A percentile compares a stretch with the other conserved stretches of the same genome.
Conservation (phyloP, 2,888 invertebrate species). For the Heliconius sara region DNA sequence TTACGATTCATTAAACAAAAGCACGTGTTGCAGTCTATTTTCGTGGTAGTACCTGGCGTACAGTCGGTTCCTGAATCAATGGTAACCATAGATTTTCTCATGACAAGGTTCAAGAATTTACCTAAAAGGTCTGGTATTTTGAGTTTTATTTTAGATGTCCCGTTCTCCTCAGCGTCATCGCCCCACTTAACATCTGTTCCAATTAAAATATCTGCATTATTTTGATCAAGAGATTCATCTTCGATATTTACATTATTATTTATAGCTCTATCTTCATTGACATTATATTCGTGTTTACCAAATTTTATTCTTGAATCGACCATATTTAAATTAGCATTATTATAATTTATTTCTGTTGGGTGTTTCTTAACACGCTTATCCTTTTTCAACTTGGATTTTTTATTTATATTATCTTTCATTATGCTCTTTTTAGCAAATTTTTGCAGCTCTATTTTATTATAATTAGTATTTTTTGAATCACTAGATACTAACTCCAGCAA, state of each 20-base stretch:
- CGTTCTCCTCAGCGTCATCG: background rate
- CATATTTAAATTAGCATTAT: background rate
- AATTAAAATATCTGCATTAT: background rate
- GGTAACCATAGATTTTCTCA: slow-evolving; percentile 63
- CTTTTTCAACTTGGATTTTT: background rate
- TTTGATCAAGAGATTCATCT: background rate
- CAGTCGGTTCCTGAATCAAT: slow-evolving; percentile 55
- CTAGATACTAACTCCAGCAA: slow-evolving; percentile 39
- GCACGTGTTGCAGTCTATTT: slow-evolving; percentile 62
- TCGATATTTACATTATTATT: background rate
- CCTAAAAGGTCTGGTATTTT: slow-evolving; percentile 54
- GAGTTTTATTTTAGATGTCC: background rate
- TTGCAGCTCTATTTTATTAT: background rate
- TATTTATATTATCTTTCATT: slow-evolving; percentile 24
- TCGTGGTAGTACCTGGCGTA: slow-evolving; percentile 55
- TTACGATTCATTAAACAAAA: slow-evolving; percentile 68
- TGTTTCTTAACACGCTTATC: background rate
- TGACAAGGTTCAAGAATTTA: slow-evolving; percentile 56
- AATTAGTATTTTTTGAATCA: slow-evolving; percentile 19
- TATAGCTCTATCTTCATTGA: slow-evolving; percentile 6
- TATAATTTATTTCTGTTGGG: background rate
- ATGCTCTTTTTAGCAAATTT: slow-evolving; percentile 37
- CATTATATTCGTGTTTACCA: background rate
- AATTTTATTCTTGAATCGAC: background rate
- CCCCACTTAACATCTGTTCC: background rate